These are phyloP conservation scores for Orchestia grillus DNA, from an alignment of 1,140 invertebrate species.

Conservation along the genomic window DNA sequence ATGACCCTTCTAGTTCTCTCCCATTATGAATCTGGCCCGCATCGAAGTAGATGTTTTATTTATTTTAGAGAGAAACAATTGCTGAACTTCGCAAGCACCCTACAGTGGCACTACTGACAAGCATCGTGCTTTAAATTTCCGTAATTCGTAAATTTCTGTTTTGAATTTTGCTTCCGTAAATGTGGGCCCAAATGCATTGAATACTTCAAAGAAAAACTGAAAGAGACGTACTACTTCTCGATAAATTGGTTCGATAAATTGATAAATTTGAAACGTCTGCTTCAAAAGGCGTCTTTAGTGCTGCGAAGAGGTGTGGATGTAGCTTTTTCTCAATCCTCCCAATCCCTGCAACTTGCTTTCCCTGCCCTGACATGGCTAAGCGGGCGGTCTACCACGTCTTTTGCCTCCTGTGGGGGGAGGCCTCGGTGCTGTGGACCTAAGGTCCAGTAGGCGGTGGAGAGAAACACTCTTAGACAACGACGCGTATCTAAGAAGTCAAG, in stretches of 20 bases:
- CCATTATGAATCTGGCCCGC: background rate
- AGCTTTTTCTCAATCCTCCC: background rate
- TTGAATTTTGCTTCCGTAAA: background rate
- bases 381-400: constrained; percentile 30
- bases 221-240: background rate
- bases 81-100: background rate
- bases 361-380: background rate
- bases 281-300: background rate
- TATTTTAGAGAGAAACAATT: background rate
- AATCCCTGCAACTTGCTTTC: constrained; percentile 31
- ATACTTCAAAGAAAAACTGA: background rate
- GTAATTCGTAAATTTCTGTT: background rate
- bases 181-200: background rate
- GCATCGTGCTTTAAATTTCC: background rate
- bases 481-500: constrained; percentile 66
- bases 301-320: background rate
- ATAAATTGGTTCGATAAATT: background rate
- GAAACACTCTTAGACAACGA: constrained; percentile 69
- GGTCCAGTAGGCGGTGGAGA: constrained; percentile 74
- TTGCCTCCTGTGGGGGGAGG: background rate
- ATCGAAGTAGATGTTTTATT: background rate
- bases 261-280: too few relatives aligned
- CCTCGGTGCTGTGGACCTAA: background rate
- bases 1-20: background rate
- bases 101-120: background rate